A percentile compares a stretch with the other conserved stretches of the same genome.
Evolutionary conservation across 2,113 vertebrate genomes (phyloP).

Genomic region (Synchiropus splendidus): DNA sequence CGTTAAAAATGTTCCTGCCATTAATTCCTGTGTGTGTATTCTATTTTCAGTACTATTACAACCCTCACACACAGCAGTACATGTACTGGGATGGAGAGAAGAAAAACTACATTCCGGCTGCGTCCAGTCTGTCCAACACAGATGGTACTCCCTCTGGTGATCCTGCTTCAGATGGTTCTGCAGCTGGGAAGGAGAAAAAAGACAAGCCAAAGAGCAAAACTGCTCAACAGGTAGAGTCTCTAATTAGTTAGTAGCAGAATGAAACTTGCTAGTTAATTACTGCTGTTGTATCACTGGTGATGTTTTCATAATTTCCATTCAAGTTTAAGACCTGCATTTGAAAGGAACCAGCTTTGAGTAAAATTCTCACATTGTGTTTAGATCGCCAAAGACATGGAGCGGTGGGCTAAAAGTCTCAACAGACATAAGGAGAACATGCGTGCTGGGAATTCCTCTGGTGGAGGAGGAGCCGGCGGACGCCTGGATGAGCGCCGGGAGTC

Average conservation of each 20-base stretch:
- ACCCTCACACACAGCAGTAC: slow-evolving; percentile 80
- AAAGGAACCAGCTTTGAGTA: no score
- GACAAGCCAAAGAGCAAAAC: slow-evolving; percentile 86
- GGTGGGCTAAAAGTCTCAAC: slow-evolving; percentile 85
- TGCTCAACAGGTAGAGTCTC: slow-evolving; percentile 74
- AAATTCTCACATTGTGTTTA: slow-evolving; percentile 27
- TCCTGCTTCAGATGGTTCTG: slow-evolving; percentile 47
- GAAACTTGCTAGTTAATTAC: no score
- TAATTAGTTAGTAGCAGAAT: not conserved
- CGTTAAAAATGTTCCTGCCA: not conserved
- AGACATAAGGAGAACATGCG: slow-evolving; percentile 85
- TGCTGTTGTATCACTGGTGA: no score
- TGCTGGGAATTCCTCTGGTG: slow-evolving; percentile 48
- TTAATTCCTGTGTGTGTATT: not conserved
- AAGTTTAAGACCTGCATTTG: no score
- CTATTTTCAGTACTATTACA: slow-evolving; percentile 77
- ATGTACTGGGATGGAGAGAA: slow-evolving; percentile 87
- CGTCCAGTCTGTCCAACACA: slow-evolving; percentile 51
- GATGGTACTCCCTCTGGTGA: slow-evolving; percentile 39
- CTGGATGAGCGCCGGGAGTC: slow-evolving; percentile 76
- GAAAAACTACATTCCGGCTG: slow-evolving; percentile 71
- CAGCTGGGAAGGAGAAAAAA: slow-evolving; percentile 74
- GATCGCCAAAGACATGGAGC: slow-evolving; percentile 91
- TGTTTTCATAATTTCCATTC: no score
- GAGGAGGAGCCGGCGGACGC: slow-evolving; percentile 34